phyloP scores from a whole-genome alignment of 2,888 invertebrate genomes.

The Aleiodes alternator region DNA sequence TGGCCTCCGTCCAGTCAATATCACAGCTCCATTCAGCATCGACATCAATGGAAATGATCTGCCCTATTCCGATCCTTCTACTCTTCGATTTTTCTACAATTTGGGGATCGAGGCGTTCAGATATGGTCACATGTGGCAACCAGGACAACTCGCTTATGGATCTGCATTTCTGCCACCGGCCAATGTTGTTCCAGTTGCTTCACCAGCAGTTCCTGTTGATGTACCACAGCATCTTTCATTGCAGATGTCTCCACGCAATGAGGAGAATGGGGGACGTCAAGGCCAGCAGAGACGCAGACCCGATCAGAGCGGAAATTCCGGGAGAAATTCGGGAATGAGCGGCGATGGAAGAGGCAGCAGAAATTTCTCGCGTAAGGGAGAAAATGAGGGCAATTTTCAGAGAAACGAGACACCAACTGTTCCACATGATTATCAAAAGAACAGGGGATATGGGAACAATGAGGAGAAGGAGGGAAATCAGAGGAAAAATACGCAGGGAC shows the following conservation, averaged over 20 bases:
- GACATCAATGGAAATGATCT: constrained; percentile 78
- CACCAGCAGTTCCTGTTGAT: constrained; percentile 36
- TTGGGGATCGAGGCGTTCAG: constrained; percentile 79
- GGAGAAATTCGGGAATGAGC: constrained; percentile 1
- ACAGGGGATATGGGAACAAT: neutral
- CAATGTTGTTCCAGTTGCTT: constrained; percentile 48
- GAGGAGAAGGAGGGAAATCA: constrained; percentile 5
- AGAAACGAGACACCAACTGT: neutral
- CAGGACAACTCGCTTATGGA: constrained; percentile 57
- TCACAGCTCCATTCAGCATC: constrained; percentile 68
- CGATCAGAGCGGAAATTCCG: constrained; percentile 19
- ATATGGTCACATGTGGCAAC: constrained; percentile 58
- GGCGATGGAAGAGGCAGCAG: neutral
- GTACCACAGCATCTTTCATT: neutral
- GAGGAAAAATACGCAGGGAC: neutral
- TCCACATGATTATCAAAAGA: neutral
- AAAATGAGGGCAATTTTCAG: neutral
- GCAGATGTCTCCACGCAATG: constrained; percentile 39
- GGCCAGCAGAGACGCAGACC: constrained; percentile 8
- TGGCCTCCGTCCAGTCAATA: constrained; percentile 57
- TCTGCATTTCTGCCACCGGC: constrained; percentile 49
- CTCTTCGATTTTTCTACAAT: constrained; percentile 83
- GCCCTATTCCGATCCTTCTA: constrained; percentile 79
- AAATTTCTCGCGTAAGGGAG: neutral
- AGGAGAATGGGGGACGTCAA: constrained; percentile 41